Percentiles rank a stretch among this genome's conserved stretches.
phyloP scores from a whole-genome alignment of 2,797 vertebrate genomes.

The Etheostoma perlongum region DNA sequence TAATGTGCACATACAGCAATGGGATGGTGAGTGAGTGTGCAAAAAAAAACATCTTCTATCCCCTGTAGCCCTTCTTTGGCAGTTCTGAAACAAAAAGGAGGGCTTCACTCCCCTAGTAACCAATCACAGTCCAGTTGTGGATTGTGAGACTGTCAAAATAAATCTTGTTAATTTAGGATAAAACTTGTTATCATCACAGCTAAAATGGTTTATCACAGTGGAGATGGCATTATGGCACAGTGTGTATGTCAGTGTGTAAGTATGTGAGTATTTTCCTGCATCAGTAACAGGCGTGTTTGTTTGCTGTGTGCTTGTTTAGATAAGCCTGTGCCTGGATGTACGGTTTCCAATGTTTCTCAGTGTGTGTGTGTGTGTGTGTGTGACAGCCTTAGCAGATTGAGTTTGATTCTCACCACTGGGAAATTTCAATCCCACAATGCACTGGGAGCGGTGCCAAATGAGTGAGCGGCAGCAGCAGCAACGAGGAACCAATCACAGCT shows the following conservation, averaged over 20 bases:
- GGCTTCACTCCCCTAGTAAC: conserved; percentile 37
- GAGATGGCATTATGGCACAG: conserved; percentile 64
- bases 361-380: conserved; percentile 20
- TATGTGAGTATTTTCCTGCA: conserved; percentile 43
- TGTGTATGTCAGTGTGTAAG: conserved; percentile 19
- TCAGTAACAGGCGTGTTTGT: conserved; percentile 67
- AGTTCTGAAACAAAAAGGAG: conserved; percentile 43
- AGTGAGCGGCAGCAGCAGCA: conserved; percentile 60
- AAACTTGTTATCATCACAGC: conserved; percentile 70
- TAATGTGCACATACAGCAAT: conserved; percentile 18
- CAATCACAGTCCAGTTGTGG: conserved; percentile 59
- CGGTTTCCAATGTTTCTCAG: conserved; percentile 58
- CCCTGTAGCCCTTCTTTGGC: conserved; percentile 70
- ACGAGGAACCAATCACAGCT: conserved; percentile 70
- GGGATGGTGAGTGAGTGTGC: conserved; percentile 27
- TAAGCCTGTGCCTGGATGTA: conserved; percentile 72
- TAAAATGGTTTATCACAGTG: conserved; percentile 79
- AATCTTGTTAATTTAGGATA: conserved; percentile 54
- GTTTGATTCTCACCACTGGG: conserved; percentile 77
- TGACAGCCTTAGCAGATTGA: conserved; percentile 75
- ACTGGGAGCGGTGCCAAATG: conserved; percentile 76
- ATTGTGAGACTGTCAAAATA: conserved; percentile 44
- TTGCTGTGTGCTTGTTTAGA: conserved; percentile 75
- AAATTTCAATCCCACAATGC: conserved; percentile 83
- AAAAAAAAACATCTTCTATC: conserved; percentile 43